Conservation (phyloP, 1,140 invertebrate genomes). For the Semibalanus balanoides region DNA sequence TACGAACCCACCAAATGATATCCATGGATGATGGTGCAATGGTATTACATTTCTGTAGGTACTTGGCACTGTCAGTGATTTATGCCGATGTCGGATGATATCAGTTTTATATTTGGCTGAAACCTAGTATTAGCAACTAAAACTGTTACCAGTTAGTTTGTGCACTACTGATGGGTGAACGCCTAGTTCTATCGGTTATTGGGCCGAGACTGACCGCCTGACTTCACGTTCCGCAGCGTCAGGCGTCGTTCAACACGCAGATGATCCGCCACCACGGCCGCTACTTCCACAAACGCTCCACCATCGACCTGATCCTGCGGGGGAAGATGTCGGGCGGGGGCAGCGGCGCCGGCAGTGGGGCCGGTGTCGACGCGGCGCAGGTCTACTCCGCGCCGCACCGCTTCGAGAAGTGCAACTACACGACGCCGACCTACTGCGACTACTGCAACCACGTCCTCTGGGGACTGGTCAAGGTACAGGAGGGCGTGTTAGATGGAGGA, state of each 20-base stretch:
- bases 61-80: too few relatives aligned
- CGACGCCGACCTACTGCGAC: conserved; percentile 82
- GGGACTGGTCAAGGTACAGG: conserved; percentile 59
- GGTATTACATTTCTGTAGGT: too few relatives aligned
- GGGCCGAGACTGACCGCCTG: too few relatives aligned
- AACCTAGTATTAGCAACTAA: too few relatives aligned
- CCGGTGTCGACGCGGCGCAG: conserved; percentile 13
- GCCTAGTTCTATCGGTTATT: too few relatives aligned
- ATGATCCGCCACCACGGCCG: conserved; percentile 72
- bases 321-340: conserved; percentile 49
- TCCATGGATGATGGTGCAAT: too few relatives aligned
- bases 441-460: conserved; percentile 76
- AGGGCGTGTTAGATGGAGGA: too few relatives aligned
- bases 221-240: conserved; percentile 49
- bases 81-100: too few relatives aligned
- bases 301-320: conserved; percentile 72
- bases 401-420: conserved; percentile 76
- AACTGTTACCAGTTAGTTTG: too few relatives aligned
- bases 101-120: too few relatives aligned
- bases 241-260: conserved; percentile 71
- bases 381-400: conserved; percentile 72
- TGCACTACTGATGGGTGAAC: too few relatives aligned
- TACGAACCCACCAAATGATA: too few relatives aligned
- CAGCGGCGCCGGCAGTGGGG: conserved; percentile 3
- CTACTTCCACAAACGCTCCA: conserved; percentile 75